phyloP scores from a whole-genome alignment of 2,113 vertebrate genomes.

The Forbesichthys papilliferus region DNA sequence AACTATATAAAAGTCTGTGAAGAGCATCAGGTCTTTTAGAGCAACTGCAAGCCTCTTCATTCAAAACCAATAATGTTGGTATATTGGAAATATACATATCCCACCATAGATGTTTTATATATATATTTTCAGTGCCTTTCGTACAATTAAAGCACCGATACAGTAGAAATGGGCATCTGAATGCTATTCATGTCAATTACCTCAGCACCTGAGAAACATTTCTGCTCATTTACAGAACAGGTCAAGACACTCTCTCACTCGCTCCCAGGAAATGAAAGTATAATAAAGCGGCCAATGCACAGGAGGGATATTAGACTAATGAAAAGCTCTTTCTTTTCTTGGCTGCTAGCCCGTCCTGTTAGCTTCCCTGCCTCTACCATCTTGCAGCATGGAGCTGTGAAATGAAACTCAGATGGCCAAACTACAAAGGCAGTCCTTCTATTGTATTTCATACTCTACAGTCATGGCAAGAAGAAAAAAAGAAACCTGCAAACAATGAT shows the following conservation, averaged over 20 bases:
- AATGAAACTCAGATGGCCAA: slow-evolving; percentile 61
- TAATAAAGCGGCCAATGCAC: slow-evolving; percentile 62
- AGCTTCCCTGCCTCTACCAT: slow-evolving; percentile 35
- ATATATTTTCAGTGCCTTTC: slow-evolving; percentile 24
- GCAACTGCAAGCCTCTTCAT: slow-evolving; percentile 38
- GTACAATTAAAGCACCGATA: slow-evolving; percentile 24
- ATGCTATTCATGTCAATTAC: slow-evolving; percentile 42
- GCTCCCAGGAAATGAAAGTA: slow-evolving; percentile 32
- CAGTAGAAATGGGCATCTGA: background rate
- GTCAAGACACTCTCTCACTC: slow-evolving; percentile 45
- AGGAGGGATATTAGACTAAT: slow-evolving; percentile 72
- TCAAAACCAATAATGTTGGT: slow-evolving; percentile 38
- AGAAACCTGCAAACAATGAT: slow-evolving; percentile 26
- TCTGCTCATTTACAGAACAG: slow-evolving; percentile 51
- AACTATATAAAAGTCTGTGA: background rate
- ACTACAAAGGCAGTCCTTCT: slow-evolving; percentile 34
- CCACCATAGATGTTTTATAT: slow-evolving; percentile 10
- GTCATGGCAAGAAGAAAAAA: background rate
- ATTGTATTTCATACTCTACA: slow-evolving; percentile 30
- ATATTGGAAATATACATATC: slow-evolving; percentile 32
- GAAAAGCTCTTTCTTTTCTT: slow-evolving; percentile 65
- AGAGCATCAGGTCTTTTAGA: background rate
- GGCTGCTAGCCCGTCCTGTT: slow-evolving; percentile 56
- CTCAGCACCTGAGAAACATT: slow-evolving; percentile 34
- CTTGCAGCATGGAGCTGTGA: slow-evolving; percentile 40